Evolutionary conservation across 2,113 vertebrate species (phyloP).

Genomic region (Actinemys pallida): DNA sequence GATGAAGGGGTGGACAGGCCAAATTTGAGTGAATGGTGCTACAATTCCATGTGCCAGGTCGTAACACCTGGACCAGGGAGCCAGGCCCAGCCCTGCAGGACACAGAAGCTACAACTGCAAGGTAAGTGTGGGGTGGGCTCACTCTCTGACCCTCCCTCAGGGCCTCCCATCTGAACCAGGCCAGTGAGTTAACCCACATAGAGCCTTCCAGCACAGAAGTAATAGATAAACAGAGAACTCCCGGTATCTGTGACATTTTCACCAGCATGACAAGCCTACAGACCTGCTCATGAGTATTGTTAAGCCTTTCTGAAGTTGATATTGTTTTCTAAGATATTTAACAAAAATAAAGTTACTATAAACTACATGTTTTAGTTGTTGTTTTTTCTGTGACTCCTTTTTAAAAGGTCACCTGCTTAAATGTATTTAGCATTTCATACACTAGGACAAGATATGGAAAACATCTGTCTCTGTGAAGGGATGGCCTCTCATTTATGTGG

Average conservation of each 20-base stretch:
- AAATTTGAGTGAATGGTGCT: neutral
- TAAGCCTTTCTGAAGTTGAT: neutral
- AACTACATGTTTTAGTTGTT: neutral
- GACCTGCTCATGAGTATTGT: neutral
- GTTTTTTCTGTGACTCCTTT: neutral
- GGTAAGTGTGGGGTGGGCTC: neutral
- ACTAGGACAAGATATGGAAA: neutral
- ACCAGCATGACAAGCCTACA: neutral
- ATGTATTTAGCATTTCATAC: neutral
- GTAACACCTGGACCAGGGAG: neutral
- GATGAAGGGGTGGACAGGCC: neutral
- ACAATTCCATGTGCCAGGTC: neutral
- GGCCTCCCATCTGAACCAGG: neutral
- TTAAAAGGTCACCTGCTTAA: neutral
- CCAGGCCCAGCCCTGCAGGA: neutral
- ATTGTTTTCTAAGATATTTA: neutral
- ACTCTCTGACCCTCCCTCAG: neutral
- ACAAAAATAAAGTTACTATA: neutral
- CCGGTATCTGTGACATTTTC: neutral
- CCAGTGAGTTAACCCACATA: neutral
- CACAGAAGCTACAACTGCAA: neutral
- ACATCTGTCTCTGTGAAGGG: neutral
- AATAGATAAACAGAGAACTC: neutral
- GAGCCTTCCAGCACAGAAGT: neutral
- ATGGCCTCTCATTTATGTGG: neutral